A percentile compares a stretch with the other conserved stretches of the same genome.
Evolutionary conservation across 2,113 vertebrate species (phyloP).

Genomic region (Pleuronectes platessa): DNA sequence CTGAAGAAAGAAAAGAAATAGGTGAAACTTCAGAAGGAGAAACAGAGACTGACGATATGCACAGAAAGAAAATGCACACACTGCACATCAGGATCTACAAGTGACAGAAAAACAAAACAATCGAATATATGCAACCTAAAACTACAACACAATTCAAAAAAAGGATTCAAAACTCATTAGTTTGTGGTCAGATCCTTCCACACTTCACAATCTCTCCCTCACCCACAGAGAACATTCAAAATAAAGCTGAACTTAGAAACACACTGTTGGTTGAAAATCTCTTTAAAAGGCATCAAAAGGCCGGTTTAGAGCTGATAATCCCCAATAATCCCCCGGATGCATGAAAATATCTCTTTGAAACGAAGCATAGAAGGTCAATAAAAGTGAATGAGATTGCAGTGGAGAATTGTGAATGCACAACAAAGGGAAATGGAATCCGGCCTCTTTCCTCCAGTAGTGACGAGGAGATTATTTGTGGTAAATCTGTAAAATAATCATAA

Average conservation of each 20-base stretch:
- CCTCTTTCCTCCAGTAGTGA: constrained; percentile 43
- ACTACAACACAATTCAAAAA: too few species aligned
- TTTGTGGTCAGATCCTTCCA: too few species aligned
- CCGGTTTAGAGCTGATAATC: constrained; percentile 53
- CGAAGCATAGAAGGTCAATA: constrained; percentile 31
- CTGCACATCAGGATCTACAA: too few species aligned
- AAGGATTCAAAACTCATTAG: too few species aligned
- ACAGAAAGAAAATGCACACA: too few species aligned
- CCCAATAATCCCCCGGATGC: constrained; percentile 49
- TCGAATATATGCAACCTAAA: too few species aligned
- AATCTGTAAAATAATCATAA: constrained; percentile 29
- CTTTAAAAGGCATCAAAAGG: constrained; percentile 60
- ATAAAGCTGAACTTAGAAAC: constrained; percentile 31
- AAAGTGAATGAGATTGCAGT: constrained; percentile 35
- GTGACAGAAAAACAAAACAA: too few species aligned
- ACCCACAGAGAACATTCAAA: too few species aligned
- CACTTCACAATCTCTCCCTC: too few species aligned
- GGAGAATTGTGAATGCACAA: constrained; percentile 23
- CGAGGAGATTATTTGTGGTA: constrained; percentile 26
- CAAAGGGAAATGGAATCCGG: constrained; percentile 50
- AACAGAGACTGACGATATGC: background rate
- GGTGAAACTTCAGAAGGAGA: too few species aligned
- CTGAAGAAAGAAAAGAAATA: too few species aligned
- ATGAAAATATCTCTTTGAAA: constrained; percentile 54
- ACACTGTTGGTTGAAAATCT: constrained; percentile 19